Conservation (phyloP, 1,140 invertebrate species). For the Brachionus rotundiformis region DNA sequence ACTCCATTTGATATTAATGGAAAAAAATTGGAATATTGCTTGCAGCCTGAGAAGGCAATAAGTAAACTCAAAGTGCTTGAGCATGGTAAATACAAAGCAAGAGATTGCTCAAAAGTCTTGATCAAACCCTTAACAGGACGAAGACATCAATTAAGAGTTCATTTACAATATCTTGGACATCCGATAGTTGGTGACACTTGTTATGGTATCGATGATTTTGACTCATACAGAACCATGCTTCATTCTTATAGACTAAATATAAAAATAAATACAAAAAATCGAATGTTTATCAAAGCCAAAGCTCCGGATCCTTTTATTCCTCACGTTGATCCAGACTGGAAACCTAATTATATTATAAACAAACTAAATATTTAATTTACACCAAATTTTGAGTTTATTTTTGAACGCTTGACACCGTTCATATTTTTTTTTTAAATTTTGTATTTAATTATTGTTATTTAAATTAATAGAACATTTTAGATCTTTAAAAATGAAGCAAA, state of each 20-base stretch:
- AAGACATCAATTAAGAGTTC: conserved; percentile 94
- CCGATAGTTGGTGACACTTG: conserved; percentile 82
- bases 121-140: conserved; percentile 72
- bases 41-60: conserved; percentile 24
- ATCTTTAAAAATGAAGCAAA: conserved; percentile 41
- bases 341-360: neutral
- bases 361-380: conserved; percentile 24
- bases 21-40: neutral
- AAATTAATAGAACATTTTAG: neutral
- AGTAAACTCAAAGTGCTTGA: neutral
- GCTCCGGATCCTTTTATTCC: conserved; percentile 46
- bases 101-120: conserved; percentile 9
- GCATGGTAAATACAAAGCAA: conserved; percentile 37
- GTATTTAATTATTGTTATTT: neutral
- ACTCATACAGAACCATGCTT: conserved; percentile 49
- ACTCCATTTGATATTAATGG: conserved; percentile 23
- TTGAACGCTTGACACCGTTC: conserved; percentile 10
- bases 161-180: conserved; percentile 89
- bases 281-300: conserved; percentile 26
- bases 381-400: neutral
- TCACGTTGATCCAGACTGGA: conserved; percentile 43
- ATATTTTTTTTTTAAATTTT: neutral
- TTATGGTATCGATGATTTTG: conserved; percentile 52
- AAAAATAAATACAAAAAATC: conserved; percentile 21
- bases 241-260: conserved; percentile 36